Base-by-base conservation (phyloP, 2,888 invertebrate genomes). In the Eristalinus aeneus region DNA sequence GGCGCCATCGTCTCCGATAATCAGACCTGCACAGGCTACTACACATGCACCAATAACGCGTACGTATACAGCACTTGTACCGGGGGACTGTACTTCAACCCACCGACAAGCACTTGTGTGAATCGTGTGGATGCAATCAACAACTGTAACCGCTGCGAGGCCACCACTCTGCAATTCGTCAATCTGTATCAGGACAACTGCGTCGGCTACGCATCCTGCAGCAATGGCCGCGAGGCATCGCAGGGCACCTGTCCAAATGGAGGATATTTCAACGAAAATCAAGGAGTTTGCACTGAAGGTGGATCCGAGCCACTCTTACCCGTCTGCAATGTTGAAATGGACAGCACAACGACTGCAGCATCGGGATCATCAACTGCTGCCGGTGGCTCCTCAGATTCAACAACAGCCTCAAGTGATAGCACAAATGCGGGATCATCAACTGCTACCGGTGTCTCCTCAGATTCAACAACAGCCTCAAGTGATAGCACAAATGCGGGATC, bases 81-180 rank as follows among this genome's bases (percentile, higher is more conserved):
- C 2, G 53, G 9, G 16, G 86, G 87, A 2, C 65, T 69, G 5
- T 90, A 79, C 67, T 89, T 39, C 32, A 89, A 90, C 67, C 89
- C 88, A 20, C 32, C 77, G 12, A 88, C 77, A 20, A 16, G 81
- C 23, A 10, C n/a, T 0, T 90, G 90, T 61, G 88, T 89, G 5
- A 31, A 73, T 46, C 89, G 90, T 4, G 27, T 88, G 67, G 20
- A 84, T 31, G 90, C 90, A 1, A 65, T 85, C 11, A 90, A 90
- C 67, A 22, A 89, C 53, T 90, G 90, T 63, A 89, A 90, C 81
- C 90, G 90, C 5, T 90, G 90, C 39, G 54, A 86, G 9, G 89
- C 88, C 34, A 88, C 88, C 36, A 79, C 60, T 1, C 10, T 61
- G 12, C 11, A 60, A 20, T 90, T 90, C 23, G 90, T 90, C 32